Percentiles rank a stretch among this genome's conserved stretches.
phyloP scores from a whole-genome alignment of 1,140 invertebrate genomes.

The Colletes gigas region DNA sequence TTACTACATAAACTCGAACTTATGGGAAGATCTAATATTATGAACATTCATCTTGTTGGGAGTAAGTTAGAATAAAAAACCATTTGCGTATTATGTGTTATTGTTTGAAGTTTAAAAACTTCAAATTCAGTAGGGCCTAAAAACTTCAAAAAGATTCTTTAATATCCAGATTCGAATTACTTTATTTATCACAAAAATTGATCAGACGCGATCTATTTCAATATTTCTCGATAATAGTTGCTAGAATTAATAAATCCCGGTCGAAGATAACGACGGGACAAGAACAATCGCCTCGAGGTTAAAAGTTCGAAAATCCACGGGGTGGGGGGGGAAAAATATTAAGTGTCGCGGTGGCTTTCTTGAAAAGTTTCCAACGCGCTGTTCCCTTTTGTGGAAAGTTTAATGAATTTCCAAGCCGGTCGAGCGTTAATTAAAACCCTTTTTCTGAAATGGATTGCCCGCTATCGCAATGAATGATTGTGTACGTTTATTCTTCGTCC shows the following conservation, averaged over 20 bases:
- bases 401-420: conserved; percentile 38
- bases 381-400: conserved; percentile 23
- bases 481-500: conserved; percentile 34
- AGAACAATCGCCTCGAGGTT: conserved; percentile 12
- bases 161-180: too few species aligned
- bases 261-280: neutral
- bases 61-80: too few species aligned
- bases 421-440: conserved; percentile 59
- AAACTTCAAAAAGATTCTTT: too few species aligned
- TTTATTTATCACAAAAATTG: too few species aligned
- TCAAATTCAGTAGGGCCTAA: too few species aligned
- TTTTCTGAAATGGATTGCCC: conserved; percentile 41
- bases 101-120: too few species aligned
- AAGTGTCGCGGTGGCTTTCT: conserved; percentile 30
- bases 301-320: neutral
- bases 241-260: neutral
- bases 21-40: too few species aligned
- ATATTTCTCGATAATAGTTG: neutral
- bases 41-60: too few species aligned
- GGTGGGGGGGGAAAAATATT: conserved; percentile 21
- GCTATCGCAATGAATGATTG: conserved; percentile 54
- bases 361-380: conserved; percentile 11
- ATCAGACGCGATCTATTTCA: too few species aligned
- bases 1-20: too few species aligned
- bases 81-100: too few species aligned